Evolutionary conservation across 2,888 invertebrate species (phyloP), one percentile per base, ranked within the genome.

Genomic region (Thalpophila matura): DNA sequence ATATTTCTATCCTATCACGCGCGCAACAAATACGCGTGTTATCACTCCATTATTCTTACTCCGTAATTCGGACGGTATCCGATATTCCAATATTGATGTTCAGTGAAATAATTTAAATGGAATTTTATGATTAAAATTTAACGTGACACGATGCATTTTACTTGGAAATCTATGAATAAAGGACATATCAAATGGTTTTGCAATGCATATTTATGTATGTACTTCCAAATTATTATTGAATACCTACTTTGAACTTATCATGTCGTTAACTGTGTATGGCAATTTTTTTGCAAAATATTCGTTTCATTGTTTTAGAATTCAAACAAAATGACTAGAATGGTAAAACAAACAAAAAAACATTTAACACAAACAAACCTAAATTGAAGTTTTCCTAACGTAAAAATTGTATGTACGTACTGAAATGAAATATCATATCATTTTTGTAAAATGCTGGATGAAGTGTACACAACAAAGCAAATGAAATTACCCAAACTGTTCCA

Each of bases 71-170:
- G 5, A 5, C 2, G n/a, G 9, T 12, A 37, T 24, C 14, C 14
- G 4, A 63, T 49, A 20, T 24, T 18, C 7, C 16, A 43, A 59
- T 27, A 63, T 60, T 46, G 18, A 45, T 29, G 12, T 31, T 18
- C 2, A 2, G 14, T 37, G 6, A 62, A 61, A 42, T 27, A 49
- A 50, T 42, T 33, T 38, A 27, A 29, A 29, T 26, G 20, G 29
- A 26, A 40, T 62, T 60, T 38, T 16, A 37, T n/a, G 9, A 29
- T 24, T 38, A 18, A 35, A 45, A 35, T 38, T 18, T 20, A 18
- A 24, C 14, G 18, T 29, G 24, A 61, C 3, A 38, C 1, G n/a
- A 12, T 42, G 10, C 14, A 9, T 14, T 60, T n/a, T n/a, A 24
- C 2, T n/a, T 20, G 6, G 16, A 18, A 18, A 29, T 37, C 14